These are phyloP conservation scores for Laspeyria flexula DNA, from an alignment of 2,888 invertebrate genomes.

Conservation along the genomic window DNA sequence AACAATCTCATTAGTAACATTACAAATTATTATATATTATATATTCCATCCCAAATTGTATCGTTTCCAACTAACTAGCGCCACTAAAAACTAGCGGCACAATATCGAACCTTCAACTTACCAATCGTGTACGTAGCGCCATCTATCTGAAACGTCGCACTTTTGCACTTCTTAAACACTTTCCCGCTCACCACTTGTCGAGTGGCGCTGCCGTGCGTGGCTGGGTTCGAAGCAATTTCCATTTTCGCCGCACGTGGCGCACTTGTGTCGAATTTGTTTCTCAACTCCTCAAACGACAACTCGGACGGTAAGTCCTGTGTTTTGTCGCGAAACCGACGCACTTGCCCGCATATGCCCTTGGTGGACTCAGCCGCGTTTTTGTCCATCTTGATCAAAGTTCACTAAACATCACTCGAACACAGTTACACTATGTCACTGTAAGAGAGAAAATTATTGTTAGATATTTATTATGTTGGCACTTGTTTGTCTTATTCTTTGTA, in stretches of 20 bases:
- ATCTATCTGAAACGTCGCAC: slow-evolving; percentile 94
- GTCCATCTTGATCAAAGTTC: slow-evolving; percentile 61
- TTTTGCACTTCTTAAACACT: slow-evolving; percentile 93
- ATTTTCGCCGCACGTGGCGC: slow-evolving; percentile 65
- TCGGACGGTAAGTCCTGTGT: slow-evolving; percentile 71
- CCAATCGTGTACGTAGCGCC: slow-evolving; percentile 95
- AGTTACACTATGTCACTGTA: slow-evolving; percentile 53
- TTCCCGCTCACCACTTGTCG: slow-evolving; percentile 85
- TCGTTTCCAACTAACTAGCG: too few species aligned
- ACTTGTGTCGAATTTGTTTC: slow-evolving; percentile 77
- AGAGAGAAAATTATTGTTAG: slow-evolving; percentile 21
- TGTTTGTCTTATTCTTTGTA: too few species aligned
- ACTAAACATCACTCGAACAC: slow-evolving; percentile 50
- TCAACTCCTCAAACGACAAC: slow-evolving; percentile 76
- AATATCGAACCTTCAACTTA: slow-evolving; percentile 74
- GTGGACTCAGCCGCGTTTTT: slow-evolving; percentile 58
- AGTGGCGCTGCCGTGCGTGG: slow-evolving; percentile 81
- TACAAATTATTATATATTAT: too few species aligned
- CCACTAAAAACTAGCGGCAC: slow-evolving; percentile 31
- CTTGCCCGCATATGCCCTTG: slow-evolving; percentile 74
- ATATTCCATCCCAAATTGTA: too few species aligned
- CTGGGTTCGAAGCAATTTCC: slow-evolving; percentile 77
- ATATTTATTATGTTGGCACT: too few species aligned
- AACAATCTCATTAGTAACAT: too few species aligned
- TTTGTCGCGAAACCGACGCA: slow-evolving; percentile 61